phyloP scores from a whole-genome alignment of 2,113 vertebrate genomes.

The Mirounga angustirostris region DNA sequence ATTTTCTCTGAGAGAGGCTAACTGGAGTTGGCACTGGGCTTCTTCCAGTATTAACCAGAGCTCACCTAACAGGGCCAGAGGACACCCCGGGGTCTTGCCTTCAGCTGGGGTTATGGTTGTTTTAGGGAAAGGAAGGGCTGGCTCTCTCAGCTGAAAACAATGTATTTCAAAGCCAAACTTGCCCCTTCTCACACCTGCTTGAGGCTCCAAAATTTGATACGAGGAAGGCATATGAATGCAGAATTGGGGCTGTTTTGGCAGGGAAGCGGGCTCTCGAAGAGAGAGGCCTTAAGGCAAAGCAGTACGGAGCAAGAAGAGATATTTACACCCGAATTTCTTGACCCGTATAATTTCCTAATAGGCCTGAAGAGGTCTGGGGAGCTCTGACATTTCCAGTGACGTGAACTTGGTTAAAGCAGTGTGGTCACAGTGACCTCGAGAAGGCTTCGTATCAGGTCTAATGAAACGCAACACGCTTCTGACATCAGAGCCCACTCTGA shows the following conservation, averaged over 20 bases:
- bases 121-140: not conserved
- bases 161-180: not conserved
- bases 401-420: not conserved
- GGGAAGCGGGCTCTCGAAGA: not conserved
- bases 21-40: not conserved
- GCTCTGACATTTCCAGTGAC: not conserved
- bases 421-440: not conserved
- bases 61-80: not conserved
- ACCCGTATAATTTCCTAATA: not conserved
- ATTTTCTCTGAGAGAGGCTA: not conserved
- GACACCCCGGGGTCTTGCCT: not conserved
- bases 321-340: not conserved
- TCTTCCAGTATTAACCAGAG: not conserved
- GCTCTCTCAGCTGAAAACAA: not conserved
- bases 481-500: slow-evolving; percentile 57
- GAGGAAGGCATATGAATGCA: not conserved
- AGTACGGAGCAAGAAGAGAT: not conserved
- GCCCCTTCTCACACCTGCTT: not conserved
- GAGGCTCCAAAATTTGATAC: not conserved
- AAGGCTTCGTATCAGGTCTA: slow-evolving; percentile 49
- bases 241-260: not conserved
- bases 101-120: not conserved
- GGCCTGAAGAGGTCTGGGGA: not conserved
- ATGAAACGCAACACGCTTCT: slow-evolving; percentile 57
- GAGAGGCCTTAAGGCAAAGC: not conserved